These are phyloP conservation scores for Chaunax sp. DNA, from an alignment of 2,797 vertebrate species.

Conservation along the genomic window DNA sequence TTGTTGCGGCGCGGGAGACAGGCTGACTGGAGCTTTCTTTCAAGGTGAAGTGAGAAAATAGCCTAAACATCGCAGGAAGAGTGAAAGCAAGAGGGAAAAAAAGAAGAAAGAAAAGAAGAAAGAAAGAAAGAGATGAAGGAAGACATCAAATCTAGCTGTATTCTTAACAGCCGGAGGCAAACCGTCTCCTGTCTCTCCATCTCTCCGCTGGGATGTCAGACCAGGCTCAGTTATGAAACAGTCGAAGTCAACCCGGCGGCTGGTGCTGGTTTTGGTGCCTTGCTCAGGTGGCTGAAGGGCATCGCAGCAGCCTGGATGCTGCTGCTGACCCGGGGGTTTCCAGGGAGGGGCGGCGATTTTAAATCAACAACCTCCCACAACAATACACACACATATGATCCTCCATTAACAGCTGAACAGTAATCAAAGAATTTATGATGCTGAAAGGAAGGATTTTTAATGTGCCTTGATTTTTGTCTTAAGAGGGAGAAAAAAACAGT, in stretches of 20 bases:
- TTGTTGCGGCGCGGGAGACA: slow-evolving; percentile 67
- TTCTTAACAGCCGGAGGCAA: slow-evolving; percentile 26
- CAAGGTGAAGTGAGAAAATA: slow-evolving; percentile 74
- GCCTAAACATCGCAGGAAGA: slow-evolving; percentile 44
- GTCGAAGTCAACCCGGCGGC: slow-evolving; percentile 13
- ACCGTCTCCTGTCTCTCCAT: slow-evolving; percentile 12
- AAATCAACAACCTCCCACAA: background rate
- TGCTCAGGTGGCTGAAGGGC: slow-evolving; percentile 52
- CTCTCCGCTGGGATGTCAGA: slow-evolving; percentile 36
- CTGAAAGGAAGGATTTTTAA: too few relatives aligned
- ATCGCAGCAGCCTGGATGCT: slow-evolving; percentile 32
- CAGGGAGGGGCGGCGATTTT: too few relatives aligned
- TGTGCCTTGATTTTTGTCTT: too few relatives aligned
- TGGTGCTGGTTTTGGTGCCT: slow-evolving; percentile 24
- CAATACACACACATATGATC: background rate
- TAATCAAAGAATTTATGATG: too few relatives aligned
- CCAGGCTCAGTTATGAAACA: slow-evolving; percentile 17
- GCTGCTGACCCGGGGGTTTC: too few relatives aligned
- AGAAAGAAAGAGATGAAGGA: background rate
- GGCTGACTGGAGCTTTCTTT: slow-evolving; percentile 66
- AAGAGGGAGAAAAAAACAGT: too few relatives aligned
- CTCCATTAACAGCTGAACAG: too few relatives aligned
- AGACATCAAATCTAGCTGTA: too few relatives aligned
- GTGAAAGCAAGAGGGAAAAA: background rate
- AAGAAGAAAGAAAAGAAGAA: background rate